A percentile compares a stretch with the other conserved stretches of the same genome.
phyloP scores from a whole-genome alignment of 2,797 vertebrate genomes.

The Poecile montanus region DNA sequence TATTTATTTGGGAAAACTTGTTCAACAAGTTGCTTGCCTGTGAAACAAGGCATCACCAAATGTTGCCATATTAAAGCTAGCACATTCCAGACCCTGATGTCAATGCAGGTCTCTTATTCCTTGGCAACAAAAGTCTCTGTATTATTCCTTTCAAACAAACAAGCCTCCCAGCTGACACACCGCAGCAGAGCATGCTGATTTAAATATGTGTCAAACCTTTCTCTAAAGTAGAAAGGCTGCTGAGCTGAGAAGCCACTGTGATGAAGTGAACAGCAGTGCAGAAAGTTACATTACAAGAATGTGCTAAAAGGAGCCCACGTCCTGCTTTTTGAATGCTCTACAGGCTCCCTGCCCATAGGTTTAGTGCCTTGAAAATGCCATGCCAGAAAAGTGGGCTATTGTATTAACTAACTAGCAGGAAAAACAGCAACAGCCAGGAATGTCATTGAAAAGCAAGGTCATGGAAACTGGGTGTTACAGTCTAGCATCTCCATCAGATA shows the following conservation, averaged over 20 bases:
- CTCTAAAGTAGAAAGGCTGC: neutral
- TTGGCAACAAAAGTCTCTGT: neutral
- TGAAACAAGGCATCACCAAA: neutral
- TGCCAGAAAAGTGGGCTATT: neutral
- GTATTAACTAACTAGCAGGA: neutral
- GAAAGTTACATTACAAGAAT: neutral
- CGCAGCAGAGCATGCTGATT: accelerated
- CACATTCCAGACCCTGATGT: neutral
- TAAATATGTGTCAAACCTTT: neutral
- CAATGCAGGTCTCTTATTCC: neutral
- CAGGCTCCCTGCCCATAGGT: neutral
- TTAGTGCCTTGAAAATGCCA: neutral
- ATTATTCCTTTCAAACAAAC: neutral
- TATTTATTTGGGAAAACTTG: neutral
- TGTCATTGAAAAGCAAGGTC: neutral
- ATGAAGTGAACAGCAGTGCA: neutral
- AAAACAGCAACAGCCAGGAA: neutral
- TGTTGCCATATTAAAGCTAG: neutral
- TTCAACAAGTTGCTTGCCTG: neutral
- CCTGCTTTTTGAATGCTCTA: neutral
- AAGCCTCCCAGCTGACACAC: neutral
- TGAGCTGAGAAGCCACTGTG: neutral
- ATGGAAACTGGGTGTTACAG: neutral
- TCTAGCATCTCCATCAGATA: neutral
- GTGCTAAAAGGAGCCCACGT: neutral